These are phyloP conservation scores for Ceratina calcarata DNA, from an alignment of 1,140 invertebrate species.

Conservation along the genomic window DNA sequence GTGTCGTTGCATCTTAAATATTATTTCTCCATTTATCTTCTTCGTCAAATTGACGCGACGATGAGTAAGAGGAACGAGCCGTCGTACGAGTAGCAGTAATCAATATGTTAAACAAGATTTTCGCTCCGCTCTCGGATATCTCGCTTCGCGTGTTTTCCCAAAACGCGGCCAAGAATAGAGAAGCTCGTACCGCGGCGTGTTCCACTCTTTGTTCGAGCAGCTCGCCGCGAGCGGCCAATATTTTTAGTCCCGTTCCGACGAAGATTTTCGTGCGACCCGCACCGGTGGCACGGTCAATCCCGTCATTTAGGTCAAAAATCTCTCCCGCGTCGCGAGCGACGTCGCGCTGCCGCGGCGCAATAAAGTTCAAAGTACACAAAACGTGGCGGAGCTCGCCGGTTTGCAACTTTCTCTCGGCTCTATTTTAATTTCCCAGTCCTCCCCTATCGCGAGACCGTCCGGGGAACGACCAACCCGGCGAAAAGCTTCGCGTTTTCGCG, in stretches of 20 bases:
- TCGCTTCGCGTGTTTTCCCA: neutral
- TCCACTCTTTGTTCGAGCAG: neutral
- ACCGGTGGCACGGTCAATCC: slow-evolving; percentile 35
- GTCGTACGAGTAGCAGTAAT: neutral
- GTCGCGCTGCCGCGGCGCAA: slow-evolving; percentile 56
- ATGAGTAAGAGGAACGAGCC: too few species aligned
- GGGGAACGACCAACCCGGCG: slow-evolving; percentile 63
- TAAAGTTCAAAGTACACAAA: slow-evolving; percentile 63
- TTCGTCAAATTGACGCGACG: too few species aligned
- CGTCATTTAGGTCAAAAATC: slow-evolving; percentile 76
- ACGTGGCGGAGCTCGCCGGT: slow-evolving; percentile 15
- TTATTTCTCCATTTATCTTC: too few species aligned
- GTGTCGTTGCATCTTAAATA: neutral
- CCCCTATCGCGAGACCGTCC: slow-evolving; percentile 33
- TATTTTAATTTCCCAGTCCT: slow-evolving; percentile 71
- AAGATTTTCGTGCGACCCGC: slow-evolving; percentile 33
- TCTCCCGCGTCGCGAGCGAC: slow-evolving; percentile 69
- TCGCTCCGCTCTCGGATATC: neutral
- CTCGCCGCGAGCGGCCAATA: slow-evolving; percentile 9
- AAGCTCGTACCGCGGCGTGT: too few species aligned
- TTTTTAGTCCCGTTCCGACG: slow-evolving; percentile 12
- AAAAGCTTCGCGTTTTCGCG: neutral
- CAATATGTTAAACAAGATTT: neutral
- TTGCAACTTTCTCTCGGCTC: slow-evolving; percentile 66
- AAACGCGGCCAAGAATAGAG: neutral